Conservation (phyloP, 2,888 invertebrate genomes). For the Candidula unifasciata region DNA sequence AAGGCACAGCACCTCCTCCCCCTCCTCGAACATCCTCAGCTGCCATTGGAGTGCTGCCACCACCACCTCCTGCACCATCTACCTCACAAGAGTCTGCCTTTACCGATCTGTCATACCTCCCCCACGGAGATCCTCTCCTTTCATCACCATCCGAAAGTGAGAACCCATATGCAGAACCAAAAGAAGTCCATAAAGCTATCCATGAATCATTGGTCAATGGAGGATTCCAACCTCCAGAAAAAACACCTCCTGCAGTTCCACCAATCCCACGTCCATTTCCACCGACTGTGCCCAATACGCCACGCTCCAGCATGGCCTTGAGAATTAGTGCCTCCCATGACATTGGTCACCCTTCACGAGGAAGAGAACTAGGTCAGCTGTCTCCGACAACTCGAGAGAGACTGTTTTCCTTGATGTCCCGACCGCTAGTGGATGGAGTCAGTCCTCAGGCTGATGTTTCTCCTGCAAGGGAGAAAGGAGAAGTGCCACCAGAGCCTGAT, state of each 20-base stretch:
- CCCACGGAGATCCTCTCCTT: conserved; percentile 46
- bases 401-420: conserved; percentile 58
- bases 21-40: conserved; percentile 50
- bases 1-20: conserved; percentile 48
- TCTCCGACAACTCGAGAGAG: conserved; percentile 65
- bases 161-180: conserved; percentile 55
- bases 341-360: neutral
- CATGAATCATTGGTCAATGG: conserved; percentile 42
- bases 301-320: conserved; percentile 53
- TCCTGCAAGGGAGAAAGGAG: conserved; percentile 21
- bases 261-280: conserved; percentile 44
- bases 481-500: conserved; percentile 47
- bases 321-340: conserved; percentile 38
- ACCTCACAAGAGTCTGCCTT: neutral
- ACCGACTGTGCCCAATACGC: conserved; percentile 49
- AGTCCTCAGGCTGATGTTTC: conserved; percentile 43
- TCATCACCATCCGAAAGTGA: conserved; percentile 51
- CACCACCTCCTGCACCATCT: conserved; percentile 43
- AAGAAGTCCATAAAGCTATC: conserved; percentile 51
- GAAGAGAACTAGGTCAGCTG: conserved; percentile 53
- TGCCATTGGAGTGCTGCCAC: conserved; percentile 31
- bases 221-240: conserved; percentile 16
- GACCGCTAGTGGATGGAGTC: conserved; percentile 38
- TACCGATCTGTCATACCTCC: conserved; percentile 16
- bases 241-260: conserved; percentile 50